phyloP scores from a whole-genome alignment of 2,797 vertebrate species.

The Tapera naevia region DNA sequence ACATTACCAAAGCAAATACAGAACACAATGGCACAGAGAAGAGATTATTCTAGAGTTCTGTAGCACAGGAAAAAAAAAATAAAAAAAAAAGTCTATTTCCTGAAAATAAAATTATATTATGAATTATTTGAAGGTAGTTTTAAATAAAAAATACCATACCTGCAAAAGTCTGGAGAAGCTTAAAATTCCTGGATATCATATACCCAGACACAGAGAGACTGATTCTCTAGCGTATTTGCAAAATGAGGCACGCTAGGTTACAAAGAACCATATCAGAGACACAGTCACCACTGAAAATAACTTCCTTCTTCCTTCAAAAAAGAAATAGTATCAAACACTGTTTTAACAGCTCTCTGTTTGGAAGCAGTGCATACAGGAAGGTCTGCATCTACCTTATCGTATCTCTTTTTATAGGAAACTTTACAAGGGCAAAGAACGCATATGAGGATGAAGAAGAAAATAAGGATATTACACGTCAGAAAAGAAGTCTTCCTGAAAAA shows the following conservation, averaged over 20 bases:
- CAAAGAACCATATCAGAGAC: not conserved
- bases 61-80: not conserved
- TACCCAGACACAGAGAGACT: not conserved
- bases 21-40: not conserved
- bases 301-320: not conserved
- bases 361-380: not conserved
- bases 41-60: not conserved
- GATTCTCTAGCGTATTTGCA: not conserved
- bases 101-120: not conserved
- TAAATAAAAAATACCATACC: not conserved
- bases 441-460: not conserved
- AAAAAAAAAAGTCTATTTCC: not conserved
- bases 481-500: not conserved
- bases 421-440: not conserved
- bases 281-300: not conserved
- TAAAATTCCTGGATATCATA: not conserved
- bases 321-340: not conserved
- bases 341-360: not conserved
- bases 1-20: conserved; percentile 1
- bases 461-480: not conserved
- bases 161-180: not conserved
- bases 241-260: not conserved
- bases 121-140: not conserved
- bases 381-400: not conserved
- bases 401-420: not conserved